phyloP scores from a whole-genome alignment of 2,113 vertebrate species.

The Ctenodactylus gundi region DNA sequence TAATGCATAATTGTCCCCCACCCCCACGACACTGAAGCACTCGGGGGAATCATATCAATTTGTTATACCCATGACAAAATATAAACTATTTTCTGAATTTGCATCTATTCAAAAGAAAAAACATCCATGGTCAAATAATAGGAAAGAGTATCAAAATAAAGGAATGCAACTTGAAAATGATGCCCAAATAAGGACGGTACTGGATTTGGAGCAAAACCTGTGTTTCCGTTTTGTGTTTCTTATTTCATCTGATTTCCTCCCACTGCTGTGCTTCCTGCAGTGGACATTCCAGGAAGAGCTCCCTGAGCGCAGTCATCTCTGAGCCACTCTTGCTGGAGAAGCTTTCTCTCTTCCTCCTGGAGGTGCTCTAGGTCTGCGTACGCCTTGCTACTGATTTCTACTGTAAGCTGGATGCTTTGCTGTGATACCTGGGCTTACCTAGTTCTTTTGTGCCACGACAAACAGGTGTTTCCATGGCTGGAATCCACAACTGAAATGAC shows the following conservation, averaged over 20 bases:
- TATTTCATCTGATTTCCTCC: not conserved
- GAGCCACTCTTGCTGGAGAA: not conserved
- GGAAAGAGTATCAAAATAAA: not conserved
- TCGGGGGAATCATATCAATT: slow-evolving; percentile 39
- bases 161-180: not conserved
- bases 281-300: not conserved
- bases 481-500: not conserved
- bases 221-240: not conserved
- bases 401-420: not conserved
- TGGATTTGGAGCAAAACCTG: not conserved
- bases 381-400: not conserved
- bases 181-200: not conserved
- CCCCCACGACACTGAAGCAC: not conserved
- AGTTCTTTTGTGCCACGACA: not conserved
- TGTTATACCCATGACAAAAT: slow-evolving; percentile 47
- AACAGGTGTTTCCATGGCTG: not conserved
- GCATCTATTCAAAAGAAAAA: slow-evolving; percentile 23
- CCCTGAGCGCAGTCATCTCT: not conserved
- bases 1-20: slow-evolving; percentile 23
- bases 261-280: rapidly evolving
- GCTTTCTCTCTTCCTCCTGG: not conserved
- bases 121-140: not conserved
- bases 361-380: not conserved
- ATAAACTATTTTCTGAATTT: not conserved
- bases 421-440: not conserved